Base-by-base conservation (phyloP, 2,113 vertebrate genomes). In the Australoheros scitulus region DNA sequence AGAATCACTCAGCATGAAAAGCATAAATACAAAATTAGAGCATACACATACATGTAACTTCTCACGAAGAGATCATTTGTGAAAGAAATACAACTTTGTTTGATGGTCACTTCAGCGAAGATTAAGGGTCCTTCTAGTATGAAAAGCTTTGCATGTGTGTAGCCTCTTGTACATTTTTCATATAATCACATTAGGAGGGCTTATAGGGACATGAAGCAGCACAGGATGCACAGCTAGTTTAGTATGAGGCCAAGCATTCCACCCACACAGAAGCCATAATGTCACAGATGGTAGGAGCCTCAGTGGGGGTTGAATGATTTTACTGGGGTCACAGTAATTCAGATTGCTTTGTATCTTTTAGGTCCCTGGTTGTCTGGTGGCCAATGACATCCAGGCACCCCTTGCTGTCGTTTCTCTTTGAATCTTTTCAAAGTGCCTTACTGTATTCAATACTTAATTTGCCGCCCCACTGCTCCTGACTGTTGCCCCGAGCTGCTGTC, bases 361-460 rank as follows among this genome's bases (percentile, higher is more conserved):
- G 76, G 78, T 50, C 75, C 74, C 84, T 22, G 68, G 60, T 84
- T 11, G 20, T 76, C 65, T 82, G 77, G 57, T 78, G 76, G 75
- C 81, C 64, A 47, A 43, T 85, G 80, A 88, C 86, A 64, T 79
- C 79, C 10, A 34, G 83, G 59, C 80, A 78, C 61, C 80, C 57
- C 15, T 68, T 72, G 47, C 82, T 82, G 76, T 87, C 81, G 43
- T 82, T 85, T 87, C 58, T 59, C 84, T 81, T 80, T 87, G 68
- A 90, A 80, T 90, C 85, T 92, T 93, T 93, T 86, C 78, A 86
- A 87, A 41, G 72, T 47, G 60, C 78, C 85, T 84, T 86, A 88
- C 26, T 72, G 68, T 92, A 89, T 88, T 93, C 92, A 94, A 93
- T 94, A 93, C 56, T 92, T 94, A 86, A 94, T 95, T 94, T 94